Base-by-base conservation (phyloP, 2,888 invertebrate genomes). In the Aspidiotus rigidus region DNA sequence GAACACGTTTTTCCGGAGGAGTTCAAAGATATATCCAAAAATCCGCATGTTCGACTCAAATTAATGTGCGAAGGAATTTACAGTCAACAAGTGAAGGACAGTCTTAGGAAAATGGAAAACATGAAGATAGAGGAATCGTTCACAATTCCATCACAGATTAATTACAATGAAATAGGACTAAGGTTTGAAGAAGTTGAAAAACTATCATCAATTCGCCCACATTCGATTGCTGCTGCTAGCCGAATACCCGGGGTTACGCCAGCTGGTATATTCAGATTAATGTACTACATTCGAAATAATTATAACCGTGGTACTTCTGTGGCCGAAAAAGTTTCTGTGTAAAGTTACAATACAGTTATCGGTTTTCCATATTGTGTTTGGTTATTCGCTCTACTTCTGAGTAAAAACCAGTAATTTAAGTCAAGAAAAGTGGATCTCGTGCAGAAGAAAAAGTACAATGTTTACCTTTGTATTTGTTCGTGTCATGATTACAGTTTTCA, bases 191-290 rank as follows among this genome's bases (percentile, higher is more conserved):
- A 88, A 73, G 80, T 82, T 64, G 84, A 85, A 74, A 89, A 89
- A 76, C 78, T 91, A 13, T 76, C 79, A 0, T 79, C 82, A 70
- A 81, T 84, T 39, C 83, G 85, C 75, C 91, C 90, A 7, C 83
- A 83, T 76, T 89, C 87, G 53, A 87, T 91, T 75, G 90, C 88
- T 6, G 88, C 89, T 15, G 90, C 90, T 0, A 86, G 86, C 75
- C 81, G 88, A 74, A 88, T 91, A 73, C 86, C 88, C 53, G 90
- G 90, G 1, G 83, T 91, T 1, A 89, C 87, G 7, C 89, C 90
- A 3, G 81, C 86, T 0, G 83, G 88, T 0, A 79, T 90, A 61
- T 76, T 87, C 39, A 79, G 83, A 72, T 75, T 88, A 17, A 78
- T 88, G 60, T 73, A 78, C 70, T 77, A 77, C 60, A 75, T 82